Evolutionary conservation across 2,113 vertebrate species (phyloP), one percentile per base, ranked within the genome.

Genomic region (Arvicanthis niloticus): DNA sequence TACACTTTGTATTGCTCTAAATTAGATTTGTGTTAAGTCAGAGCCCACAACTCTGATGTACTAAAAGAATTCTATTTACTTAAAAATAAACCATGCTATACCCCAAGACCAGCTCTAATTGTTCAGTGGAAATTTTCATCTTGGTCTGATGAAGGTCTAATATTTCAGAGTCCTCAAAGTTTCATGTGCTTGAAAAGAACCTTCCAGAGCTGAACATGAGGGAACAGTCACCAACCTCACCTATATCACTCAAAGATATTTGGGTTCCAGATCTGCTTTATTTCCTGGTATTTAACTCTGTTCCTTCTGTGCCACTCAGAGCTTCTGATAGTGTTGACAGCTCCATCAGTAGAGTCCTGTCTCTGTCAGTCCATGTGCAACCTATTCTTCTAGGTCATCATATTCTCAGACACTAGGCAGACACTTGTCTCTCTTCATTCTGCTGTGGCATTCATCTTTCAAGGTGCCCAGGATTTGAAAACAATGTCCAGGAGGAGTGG

Each of bases 281-380:
- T 24, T 8, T n/a, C 26, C 6, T 29, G 37, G 62, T 21, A 22
- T 21, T 77, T 42, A 91, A 26, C 56, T 75, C 40, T 53, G 34
- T 8, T 51, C 5, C 11, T 40, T 56, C 24, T 21, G 58, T 29
- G 58, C 12, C 37, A 6, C 24, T 82, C 31, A 53, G 0, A 34
- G 11, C 3, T 6, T 70, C 29, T 65, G 6, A 82, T 12, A n/a
- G 22, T 8, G 1, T 0, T 4, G 1, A 29, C 7, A 2, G 10
- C 21, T 22, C 16, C 26, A 22, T 22, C 4, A 56, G 7, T 8
- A 15, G 17, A 48, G 4, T 40, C 2, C 1, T 37, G 24, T 67
- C 34, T 67, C 21, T 80, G 16, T 19, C 11, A 24, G 3, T 92
- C 19, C 17, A 13, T 26, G 8, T 26, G 31, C 8, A 29, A 3